Conservation (phyloP, 2,888 invertebrate genomes). For the Polymixis flavicincta region DNA sequence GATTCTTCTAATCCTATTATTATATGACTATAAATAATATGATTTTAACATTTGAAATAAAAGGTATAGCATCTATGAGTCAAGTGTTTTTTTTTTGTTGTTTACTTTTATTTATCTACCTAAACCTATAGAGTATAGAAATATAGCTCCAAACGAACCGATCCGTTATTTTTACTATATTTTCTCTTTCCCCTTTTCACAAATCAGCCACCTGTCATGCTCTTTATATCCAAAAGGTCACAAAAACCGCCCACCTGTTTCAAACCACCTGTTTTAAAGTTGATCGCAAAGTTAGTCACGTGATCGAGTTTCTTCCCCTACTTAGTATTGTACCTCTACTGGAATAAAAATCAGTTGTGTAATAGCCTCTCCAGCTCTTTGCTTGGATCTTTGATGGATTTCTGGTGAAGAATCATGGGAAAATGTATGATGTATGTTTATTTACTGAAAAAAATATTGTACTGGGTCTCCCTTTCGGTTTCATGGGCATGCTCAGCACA, state of each 20-base stretch:
- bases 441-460: background rate
- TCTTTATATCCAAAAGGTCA: constrained; percentile 11
- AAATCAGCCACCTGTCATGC: constrained; percentile 8
- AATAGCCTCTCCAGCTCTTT: background rate
- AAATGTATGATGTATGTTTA: background rate
- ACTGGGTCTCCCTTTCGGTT: background rate
- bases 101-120: too few relatives aligned
- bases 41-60: too few relatives aligned
- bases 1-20: too few relatives aligned
- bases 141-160: background rate
- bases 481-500: background rate
- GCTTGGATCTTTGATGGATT: background rate
- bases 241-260: constrained; percentile 33
- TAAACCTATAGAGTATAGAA: background rate
- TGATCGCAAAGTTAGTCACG: constrained; percentile 16
- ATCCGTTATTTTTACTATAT: constrained; percentile 20
- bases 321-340: constrained; percentile 17
- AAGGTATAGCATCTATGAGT: too few relatives aligned
- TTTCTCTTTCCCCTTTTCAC: background rate
- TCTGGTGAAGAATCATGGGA: background rate
- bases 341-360: constrained; percentile 12
- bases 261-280: background rate
- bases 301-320: constrained; percentile 17
- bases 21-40: too few relatives aligned
- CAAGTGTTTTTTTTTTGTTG: too few relatives aligned